A percentile compares a stretch with the other conserved stretches of the same genome.
These are phyloP conservation scores for Micropoecilia bifurca DNA, from an alignment of 2,797 vertebrate genomes.

Conservation along the genomic window DNA sequence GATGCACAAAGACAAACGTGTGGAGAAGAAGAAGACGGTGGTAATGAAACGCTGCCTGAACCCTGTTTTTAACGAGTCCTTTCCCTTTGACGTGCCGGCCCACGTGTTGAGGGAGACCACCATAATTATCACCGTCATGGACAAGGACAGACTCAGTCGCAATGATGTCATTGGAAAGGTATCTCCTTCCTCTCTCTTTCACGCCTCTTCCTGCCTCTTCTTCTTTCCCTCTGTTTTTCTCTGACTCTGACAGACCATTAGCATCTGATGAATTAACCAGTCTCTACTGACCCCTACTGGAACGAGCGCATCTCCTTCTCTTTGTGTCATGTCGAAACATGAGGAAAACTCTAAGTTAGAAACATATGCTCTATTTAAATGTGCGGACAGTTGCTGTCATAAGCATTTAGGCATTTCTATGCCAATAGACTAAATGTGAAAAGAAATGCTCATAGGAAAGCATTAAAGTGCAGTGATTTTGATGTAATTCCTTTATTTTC, in stretches of 20 bases:
- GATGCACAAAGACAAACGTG: slow-evolving; percentile 98
- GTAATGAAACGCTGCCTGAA: slow-evolving; percentile 98
- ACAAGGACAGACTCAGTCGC: slow-evolving; percentile 98
- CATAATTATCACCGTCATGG: slow-evolving; percentile 99
- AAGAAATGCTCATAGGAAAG: neutral
- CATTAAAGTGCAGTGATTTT: neutral
- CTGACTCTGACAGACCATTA: slow-evolving; percentile 41
- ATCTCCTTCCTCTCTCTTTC: slow-evolving; percentile 53
- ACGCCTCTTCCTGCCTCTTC: slow-evolving; percentile 36
- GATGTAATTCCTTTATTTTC: neutral
- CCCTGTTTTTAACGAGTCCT: slow-evolving; percentile 98
- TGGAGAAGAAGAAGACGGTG: slow-evolving; percentile 99
- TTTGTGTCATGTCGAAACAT: neutral
- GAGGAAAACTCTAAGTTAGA: neutral
- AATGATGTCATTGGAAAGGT: slow-evolving; percentile 99
- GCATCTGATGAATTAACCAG: slow-evolving; percentile 33
- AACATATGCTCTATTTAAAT: slow-evolving; percentile 2
- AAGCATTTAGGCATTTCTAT: neutral
- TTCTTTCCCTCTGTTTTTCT: slow-evolving; percentile 47
- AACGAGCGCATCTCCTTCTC: slow-evolving; percentile 2
- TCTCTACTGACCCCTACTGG: slow-evolving; percentile 79
- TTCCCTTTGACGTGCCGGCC: slow-evolving; percentile 96
- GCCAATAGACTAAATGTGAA: neutral
- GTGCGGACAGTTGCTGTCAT: neutral
- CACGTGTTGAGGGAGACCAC: slow-evolving; percentile 97